Percentiles rank a stretch among this genome's conserved stretches.
Evolutionary conservation across 2,113 vertebrate genomes (phyloP).

Genomic region (Sisor rabdophorus): DNA sequence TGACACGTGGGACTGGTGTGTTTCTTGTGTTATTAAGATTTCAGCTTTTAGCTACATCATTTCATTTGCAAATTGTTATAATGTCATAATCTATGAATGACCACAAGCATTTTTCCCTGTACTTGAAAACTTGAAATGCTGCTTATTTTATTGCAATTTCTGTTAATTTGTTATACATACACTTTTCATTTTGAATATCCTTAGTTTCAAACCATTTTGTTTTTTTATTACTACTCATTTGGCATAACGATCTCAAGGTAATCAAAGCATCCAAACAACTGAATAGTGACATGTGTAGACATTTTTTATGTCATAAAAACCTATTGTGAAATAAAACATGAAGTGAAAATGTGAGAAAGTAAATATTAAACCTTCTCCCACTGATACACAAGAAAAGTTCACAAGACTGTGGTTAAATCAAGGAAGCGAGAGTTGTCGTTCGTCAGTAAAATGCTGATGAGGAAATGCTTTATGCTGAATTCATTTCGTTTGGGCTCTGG

Average conservation of each 20-base stretch:
- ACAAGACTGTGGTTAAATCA: constrained; percentile 56
- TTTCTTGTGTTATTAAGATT: constrained; percentile 4
- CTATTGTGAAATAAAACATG: constrained; percentile 54
- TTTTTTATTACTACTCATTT: neutral
- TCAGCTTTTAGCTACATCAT: neutral
- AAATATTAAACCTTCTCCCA: constrained; percentile 59
- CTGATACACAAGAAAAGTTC: constrained; percentile 61
- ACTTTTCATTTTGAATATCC: too few species aligned
- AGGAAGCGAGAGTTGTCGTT: constrained; percentile 62
- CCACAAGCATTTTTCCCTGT: too few species aligned
- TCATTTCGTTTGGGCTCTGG: constrained; percentile 13
- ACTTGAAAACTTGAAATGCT: too few species aligned
- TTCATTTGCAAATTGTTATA: neutral
- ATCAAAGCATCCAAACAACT: too few species aligned
- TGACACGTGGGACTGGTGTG: neutral
- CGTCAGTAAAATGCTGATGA: constrained; percentile 40
- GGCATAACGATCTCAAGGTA: too few species aligned
- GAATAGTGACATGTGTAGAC: neutral
- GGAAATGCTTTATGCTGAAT: constrained; percentile 35
- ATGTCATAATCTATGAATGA: neutral
- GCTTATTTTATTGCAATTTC: too few species aligned
- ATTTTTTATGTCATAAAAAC: neutral
- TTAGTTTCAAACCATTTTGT: neutral
- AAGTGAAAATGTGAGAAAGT: constrained; percentile 76
- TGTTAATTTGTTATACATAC: too few species aligned